Evolutionary conservation across 2,888 invertebrate species (phyloP), one percentile per base, ranked within the genome.

Genomic region (Pycnomerus fuliginosus): DNA sequence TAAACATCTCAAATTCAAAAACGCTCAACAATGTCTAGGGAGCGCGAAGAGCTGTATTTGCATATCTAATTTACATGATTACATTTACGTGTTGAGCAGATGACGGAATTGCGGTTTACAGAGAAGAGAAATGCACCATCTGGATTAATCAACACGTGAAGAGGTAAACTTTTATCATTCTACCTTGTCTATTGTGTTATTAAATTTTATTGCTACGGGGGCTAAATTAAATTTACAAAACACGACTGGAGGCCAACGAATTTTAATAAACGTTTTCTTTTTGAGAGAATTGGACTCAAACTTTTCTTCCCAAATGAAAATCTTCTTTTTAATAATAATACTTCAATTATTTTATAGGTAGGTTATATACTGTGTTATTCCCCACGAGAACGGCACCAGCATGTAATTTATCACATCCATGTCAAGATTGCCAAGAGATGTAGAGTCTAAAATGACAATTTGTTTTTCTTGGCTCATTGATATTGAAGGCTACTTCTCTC

Each of bases 1-100:
- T 46, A 50, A 50, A 46, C 42, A 46, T 50, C 44, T 44, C 39
- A 44, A 44, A 44, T 44, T 44, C 44, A 51, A 53, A 50, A 48
- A 48, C 44, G 46, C 48, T 53, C 48, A 51, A 51, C 50, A 46
- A 44, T 50, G 50, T 53, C 53, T 49, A 39, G 46, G 42, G 42
- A 51, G 46, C 46, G 53, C 49, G 46, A 50, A 53, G 52, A 53
- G 53, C 43, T 30, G 41, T 52, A 64, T 65, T 65, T 64, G 61
- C 64, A 65, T 65, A 65, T 63, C 64, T 64, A 65, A 66, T 66
- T 66, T 65, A 62, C 65, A 65, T 64, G 64, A 65, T 66, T 63
- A 62, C 64, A 60, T 64, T 64, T 64, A 62, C 63, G 65, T 64
- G 63, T 65, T 58, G 59, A 56, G 51, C 58, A 59, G 62, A 65